Base-by-base conservation (phyloP, 1,140 invertebrate genomes). In the Lucilia cuprina region DNA sequence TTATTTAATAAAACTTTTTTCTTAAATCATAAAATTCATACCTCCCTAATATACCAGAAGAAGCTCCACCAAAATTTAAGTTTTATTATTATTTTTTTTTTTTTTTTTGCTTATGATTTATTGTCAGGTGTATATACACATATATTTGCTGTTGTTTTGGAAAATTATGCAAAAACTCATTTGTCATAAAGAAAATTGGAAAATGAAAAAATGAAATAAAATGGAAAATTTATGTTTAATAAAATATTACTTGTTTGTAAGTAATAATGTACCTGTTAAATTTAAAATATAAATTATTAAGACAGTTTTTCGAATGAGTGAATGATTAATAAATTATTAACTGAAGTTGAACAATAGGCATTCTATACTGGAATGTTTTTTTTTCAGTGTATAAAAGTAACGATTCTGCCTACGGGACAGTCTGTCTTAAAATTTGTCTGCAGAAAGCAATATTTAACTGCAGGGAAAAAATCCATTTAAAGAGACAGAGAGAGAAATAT, bases 81-180 rank as follows among this genome's bases (percentile, higher is more conserved):
- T 80, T 80, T 78, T 9, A 2, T 78, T 30, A 30, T 30, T 30
- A 34, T 75, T 75, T 41, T 41, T 41, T 41, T 5, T 41, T 41
- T 41, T 41, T 41, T 5, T 8, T n/a, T 78, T n/a, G 14, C 5
- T 13, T 1, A 34, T 50, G 77, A 80, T 80, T 80, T 80, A 80
- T 80, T 80, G 77, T 47, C 77, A 80, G 77, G 77, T 80, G 77
- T 13, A 80, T 50, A 80, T 49, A 49, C 49, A 47, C 9, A 47
- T 78, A 47, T 49, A 30, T 30, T 3, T 75, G 8, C 0, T 9
- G 34, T 41, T 35, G 75, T 49, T 41, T 19, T 49, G 21, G 25
- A 19, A 70, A 70, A 21, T 21, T 70, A 49, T 80, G 19, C 77
- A 80, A 80, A 80, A 49, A 25, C 77, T 49, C 77, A 80, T 80